Percentiles rank a stretch among this genome's conserved stretches.
Conservation (phyloP, 2,797 vertebrate genomes). For the Benthosema pterotum region DNA sequence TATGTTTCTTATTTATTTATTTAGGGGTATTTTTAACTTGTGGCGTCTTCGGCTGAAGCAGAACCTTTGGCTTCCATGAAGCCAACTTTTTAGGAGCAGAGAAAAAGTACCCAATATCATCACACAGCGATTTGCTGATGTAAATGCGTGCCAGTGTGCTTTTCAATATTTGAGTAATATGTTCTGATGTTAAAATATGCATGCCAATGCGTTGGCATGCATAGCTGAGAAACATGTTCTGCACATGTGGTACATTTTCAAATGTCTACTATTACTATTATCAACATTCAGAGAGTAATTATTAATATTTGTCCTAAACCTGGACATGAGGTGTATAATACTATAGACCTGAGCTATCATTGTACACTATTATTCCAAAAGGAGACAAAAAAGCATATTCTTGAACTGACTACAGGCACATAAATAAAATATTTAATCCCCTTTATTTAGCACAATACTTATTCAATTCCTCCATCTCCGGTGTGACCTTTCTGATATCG, state of each 20-base stretch:
- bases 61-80: neutral
- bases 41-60: conserved; percentile 4
- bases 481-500: too few relatives aligned
- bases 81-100: neutral
- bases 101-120: conserved; percentile 4
- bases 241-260: too few relatives aligned
- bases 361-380: neutral
- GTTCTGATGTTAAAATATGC: too few relatives aligned
- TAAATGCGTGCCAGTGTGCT: too few relatives aligned
- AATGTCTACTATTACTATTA: too few relatives aligned
- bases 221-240: too few relatives aligned
- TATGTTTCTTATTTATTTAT: too few relatives aligned
- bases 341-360: neutral
- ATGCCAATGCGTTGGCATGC: neutral
- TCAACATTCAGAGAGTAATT: too few relatives aligned
- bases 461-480: too few relatives aligned
- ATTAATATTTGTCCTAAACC: neutral
- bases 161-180: too few relatives aligned
- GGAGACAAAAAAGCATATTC: neutral
- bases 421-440: neutral
- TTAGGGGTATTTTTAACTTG: neutral
- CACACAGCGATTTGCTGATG: too few relatives aligned
- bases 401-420: neutral
- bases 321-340: neutral
- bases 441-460: conserved; percentile 1